These are phyloP conservation scores for Nephrotoma appendiculata DNA, from an alignment of 2,888 invertebrate genomes.

Conservation along the genomic window DNA sequence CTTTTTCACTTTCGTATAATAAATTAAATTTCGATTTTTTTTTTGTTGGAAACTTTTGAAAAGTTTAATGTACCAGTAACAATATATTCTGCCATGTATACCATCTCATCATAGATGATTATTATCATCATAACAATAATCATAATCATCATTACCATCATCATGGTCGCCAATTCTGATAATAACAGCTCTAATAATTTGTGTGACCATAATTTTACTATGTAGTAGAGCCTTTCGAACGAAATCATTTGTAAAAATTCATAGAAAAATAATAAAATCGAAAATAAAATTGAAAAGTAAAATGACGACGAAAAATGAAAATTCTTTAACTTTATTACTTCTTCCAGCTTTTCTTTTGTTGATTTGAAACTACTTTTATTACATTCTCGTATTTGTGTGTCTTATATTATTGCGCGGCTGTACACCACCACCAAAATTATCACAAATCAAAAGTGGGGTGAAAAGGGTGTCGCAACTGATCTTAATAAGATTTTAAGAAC, in stretches of 20 bases:
- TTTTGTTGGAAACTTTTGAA: not conserved
- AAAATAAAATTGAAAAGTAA: not conserved
- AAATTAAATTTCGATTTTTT: not conserved
- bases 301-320: not conserved
- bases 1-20: not conserved
- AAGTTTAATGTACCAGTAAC: not conserved
- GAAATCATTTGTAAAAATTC: not conserved
- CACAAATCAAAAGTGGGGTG: too few relatives aligned
- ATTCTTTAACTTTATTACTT: not conserved
- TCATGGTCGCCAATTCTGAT: not conserved
- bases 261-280: not conserved
- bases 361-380: not conserved
- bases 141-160: not conserved
- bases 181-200: not conserved
- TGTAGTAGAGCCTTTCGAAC: not conserved
- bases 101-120: not conserved
- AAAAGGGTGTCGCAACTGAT: too few relatives aligned
- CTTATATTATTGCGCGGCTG: not conserved
- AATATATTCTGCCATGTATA: not conserved
- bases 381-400: not conserved
- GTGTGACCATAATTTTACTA: not conserved
- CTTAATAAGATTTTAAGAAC: too few relatives aligned
- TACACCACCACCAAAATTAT: too few relatives aligned
- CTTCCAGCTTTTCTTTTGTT: not conserved
- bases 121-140: not conserved